phyloP scores from a whole-genome alignment of 2,113 vertebrate genomes.

The Oncorhynchus keta region DNA sequence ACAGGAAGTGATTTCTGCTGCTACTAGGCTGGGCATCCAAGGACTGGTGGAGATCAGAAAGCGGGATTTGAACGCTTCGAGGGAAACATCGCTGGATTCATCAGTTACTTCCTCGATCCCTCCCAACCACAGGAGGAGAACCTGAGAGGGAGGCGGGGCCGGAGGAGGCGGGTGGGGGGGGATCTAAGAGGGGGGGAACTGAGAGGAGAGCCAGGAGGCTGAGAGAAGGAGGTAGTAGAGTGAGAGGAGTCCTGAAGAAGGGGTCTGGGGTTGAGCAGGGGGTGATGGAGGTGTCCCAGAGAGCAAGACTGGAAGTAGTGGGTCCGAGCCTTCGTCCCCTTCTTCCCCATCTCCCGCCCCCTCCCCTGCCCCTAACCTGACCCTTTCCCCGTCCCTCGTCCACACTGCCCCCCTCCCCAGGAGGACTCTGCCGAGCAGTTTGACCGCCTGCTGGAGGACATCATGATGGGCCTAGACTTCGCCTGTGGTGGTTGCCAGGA shows the following conservation, averaged over 20 bases:
- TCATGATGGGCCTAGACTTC: too few relatives aligned
- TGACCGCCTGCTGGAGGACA: too few relatives aligned
- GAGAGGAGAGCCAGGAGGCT: slow-evolving; percentile 20
- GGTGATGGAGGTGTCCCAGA: slow-evolving; percentile 41
- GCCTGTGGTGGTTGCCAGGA: too few relatives aligned
- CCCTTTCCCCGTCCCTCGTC: too few relatives aligned
- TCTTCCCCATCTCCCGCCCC: too few relatives aligned
- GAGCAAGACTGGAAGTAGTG: slow-evolving; percentile 37
- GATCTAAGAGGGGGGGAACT: background rate
- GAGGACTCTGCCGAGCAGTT: too few relatives aligned
- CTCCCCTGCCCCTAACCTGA: too few relatives aligned
- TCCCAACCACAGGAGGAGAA: background rate
- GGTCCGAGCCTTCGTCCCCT: slow-evolving; percentile 1
- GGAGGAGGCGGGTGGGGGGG: background rate
- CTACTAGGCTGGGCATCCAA: slow-evolving; percentile 77
- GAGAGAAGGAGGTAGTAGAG: slow-evolving; percentile 5
- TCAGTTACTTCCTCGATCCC: slow-evolving; percentile 62
- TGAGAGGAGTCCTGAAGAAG: slow-evolving; percentile 10
- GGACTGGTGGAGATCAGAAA: slow-evolving; percentile 69
- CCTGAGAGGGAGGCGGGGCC: background rate
- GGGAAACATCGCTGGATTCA: slow-evolving; percentile 71
- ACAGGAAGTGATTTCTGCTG: slow-evolving; percentile 79
- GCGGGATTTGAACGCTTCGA: slow-evolving; percentile 52
- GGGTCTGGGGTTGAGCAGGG: slow-evolving; percentile 39
- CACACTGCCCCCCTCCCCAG: too few relatives aligned